phyloP scores from a whole-genome alignment of 2,888 invertebrate genomes.

The Escarpia spicata region DNA sequence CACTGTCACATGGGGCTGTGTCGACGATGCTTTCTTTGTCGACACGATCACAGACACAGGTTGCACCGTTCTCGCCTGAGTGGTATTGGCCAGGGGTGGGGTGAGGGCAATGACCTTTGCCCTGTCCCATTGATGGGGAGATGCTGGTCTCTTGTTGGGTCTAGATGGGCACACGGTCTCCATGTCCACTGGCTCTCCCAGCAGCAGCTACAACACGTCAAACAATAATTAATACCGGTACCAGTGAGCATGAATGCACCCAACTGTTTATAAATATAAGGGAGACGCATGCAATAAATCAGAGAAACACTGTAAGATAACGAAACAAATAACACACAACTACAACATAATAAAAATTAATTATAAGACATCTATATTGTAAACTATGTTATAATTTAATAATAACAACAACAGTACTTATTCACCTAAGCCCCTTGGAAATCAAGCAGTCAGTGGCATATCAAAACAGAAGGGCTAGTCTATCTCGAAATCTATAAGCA shows the following conservation, averaged over 20 bases:
- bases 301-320: not conserved
- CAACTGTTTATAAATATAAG: not conserved
- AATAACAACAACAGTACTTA: too few relatives aligned
- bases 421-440: too few relatives aligned
- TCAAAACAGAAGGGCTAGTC: too few relatives aligned
- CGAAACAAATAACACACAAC: not conserved
- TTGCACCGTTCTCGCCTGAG: not conserved
- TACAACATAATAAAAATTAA: too few relatives aligned
- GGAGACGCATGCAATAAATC: not conserved
- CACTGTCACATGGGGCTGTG: slow-evolving; percentile 19
- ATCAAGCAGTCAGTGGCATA: too few relatives aligned
- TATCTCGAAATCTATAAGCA: too few relatives aligned
- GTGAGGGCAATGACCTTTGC: not conserved
- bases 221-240: not conserved
- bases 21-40: slow-evolving; percentile 25
- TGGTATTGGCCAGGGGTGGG: not conserved
- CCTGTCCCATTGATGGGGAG: not conserved
- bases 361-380: too few relatives aligned
- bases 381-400: too few relatives aligned
- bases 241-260: too few relatives aligned
- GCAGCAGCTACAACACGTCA: slow-evolving; percentile 43
- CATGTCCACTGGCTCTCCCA: slow-evolving; percentile 38
- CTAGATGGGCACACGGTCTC: slow-evolving; percentile 19
- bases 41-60: slow-evolving; percentile 46
- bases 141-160: slow-evolving; percentile 4